Evolutionary conservation across 2,888 invertebrate genomes (phyloP), one percentile per base, ranked within the genome.

Genomic region (Macaria liturata): DNA sequence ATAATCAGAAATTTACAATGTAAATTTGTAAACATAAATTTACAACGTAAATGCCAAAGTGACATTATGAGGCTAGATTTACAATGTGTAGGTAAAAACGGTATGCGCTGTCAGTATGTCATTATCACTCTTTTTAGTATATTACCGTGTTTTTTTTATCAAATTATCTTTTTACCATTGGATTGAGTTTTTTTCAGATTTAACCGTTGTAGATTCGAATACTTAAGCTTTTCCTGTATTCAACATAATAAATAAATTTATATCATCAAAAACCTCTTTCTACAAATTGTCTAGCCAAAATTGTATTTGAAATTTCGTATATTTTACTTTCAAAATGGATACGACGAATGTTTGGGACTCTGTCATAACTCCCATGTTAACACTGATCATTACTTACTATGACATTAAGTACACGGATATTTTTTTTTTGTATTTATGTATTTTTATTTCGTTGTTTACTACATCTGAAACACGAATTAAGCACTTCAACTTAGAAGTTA

Each of bases 381-480:
- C 86, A 90, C 76, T 84, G 75, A 84, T 71, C 78, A 75, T 78
- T 79, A 83, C 80, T 84, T 86, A 65, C 86, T 90, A 89, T 83
- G 79, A 89, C 83, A 88, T 84, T 71, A 81, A 81, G 80, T 86
- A 88, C 84, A 86, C 80, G 64, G 20, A 20, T 77, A 71, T 42
- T 81, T 77, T 84, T 87, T 86, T 88, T 89, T 87, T 83, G 78
- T 84, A 74, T 88, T 84, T 88, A 79, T 86, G 71, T 81, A 32
- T 66, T 78, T 80, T 86, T 87, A 83, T 80, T 84, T 91, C 90
- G 91, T 91, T 91, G 90, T 90, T 80, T 68, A 81, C 88, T 89
- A 90, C 88, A 67, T 67, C 75, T 52, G 39, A 37, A 81, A 81
- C 80, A 80, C 70, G 83, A 78, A 82, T 64, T 73, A 78, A 79